Evolutionary conservation across 1,140 invertebrate species (phyloP).

Genomic region (Oryzaephilus surinamensis): DNA sequence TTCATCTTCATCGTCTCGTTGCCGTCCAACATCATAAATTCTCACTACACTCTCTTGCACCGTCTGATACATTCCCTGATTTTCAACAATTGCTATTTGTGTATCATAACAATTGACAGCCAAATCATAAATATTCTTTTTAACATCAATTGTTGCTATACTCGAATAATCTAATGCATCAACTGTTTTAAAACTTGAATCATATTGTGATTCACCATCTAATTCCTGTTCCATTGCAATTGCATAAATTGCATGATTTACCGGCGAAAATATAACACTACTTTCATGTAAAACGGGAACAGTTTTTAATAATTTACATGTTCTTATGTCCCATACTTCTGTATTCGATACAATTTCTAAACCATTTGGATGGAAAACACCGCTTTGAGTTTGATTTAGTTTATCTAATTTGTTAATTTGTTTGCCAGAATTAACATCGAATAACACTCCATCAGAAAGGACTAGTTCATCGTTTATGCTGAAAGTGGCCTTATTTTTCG

Average conservation of each 20-base stretch:
- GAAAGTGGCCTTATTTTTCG: slow-evolving; percentile 88
- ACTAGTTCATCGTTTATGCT: slow-evolving; percentile 89
- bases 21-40: slow-evolving; percentile 69
- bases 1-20: slow-evolving; percentile 63
- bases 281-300: slow-evolving; percentile 88
- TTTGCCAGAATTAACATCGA: slow-evolving; percentile 80
- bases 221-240: slow-evolving; percentile 40
- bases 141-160: slow-evolving; percentile 47
- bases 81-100: slow-evolving; percentile 75
- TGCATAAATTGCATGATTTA: slow-evolving; percentile 53
- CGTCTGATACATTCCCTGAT: slow-evolving; percentile 61
- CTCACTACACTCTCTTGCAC: slow-evolving; percentile 74
- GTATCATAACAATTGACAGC: slow-evolving; percentile 64
- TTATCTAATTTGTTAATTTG: slow-evolving; percentile 97
- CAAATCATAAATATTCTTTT: slow-evolving; percentile 60
- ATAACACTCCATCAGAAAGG: slow-evolving; percentile 91
- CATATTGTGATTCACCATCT: slow-evolving; percentile 46
- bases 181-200: slow-evolving; percentile 87
- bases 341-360: slow-evolving; percentile 81
- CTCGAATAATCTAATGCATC: slow-evolving; percentile 89
- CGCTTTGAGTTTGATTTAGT: slow-evolving; percentile 87
- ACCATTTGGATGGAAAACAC: slow-evolving; percentile 95
- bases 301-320: slow-evolving; percentile 87
- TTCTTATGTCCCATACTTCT: slow-evolving; percentile 92
- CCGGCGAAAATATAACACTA: slow-evolving; percentile 58